Base-by-base conservation (phyloP, 1,140 invertebrate genomes). In the Polypedilum vanderplanki region DNA sequence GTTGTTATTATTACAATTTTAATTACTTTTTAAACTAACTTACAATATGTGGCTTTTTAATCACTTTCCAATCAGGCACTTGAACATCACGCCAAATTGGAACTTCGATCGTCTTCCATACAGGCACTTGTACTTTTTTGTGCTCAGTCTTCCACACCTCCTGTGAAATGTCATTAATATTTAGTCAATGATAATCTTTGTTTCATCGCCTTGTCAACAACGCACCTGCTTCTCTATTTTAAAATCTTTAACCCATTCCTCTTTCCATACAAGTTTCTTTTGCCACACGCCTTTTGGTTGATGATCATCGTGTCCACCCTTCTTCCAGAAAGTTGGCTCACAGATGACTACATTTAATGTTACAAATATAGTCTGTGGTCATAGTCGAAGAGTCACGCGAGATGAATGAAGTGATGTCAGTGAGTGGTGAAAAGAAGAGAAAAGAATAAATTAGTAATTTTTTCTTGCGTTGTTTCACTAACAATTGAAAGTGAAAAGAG, bases 231-330 rank as follows among this genome's bases (percentile, higher is more conserved):
- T 89, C 74, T 86, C 84, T 0, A 84, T 84, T 74, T 83, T 83
- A 86, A 86, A 87, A 17, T 86, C 81, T 77, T 86, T 84, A 76
- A 87, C 86, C 88, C 88, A 91, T 73, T 91, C 90, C 75, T 88
- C 86, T 80, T 90, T 90, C 91, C 90, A 92, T 75, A 88, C 86
- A 41, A 91, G 83, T 81, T 91, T 91, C 82, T 91, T 91, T 77
- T 91, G 87, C 81, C 88, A 90, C 18, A 87, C 87, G 24, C 90
- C 90, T 79, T 89, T 85, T 5, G 88, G 89, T 75, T 87, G 81
- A 78, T 84, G 85, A 75, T 81, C 80, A 74, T 22, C 74, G 20
- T 20, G 17, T 33, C 24, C 24, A 57, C 46, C n/a, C 18, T 70
- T 70, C 20, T 70, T 70, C 17, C 17, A 70, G 20, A 70, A 70